phyloP scores from a whole-genome alignment of 2,797 vertebrate genomes.

The Spizella passerina region DNA sequence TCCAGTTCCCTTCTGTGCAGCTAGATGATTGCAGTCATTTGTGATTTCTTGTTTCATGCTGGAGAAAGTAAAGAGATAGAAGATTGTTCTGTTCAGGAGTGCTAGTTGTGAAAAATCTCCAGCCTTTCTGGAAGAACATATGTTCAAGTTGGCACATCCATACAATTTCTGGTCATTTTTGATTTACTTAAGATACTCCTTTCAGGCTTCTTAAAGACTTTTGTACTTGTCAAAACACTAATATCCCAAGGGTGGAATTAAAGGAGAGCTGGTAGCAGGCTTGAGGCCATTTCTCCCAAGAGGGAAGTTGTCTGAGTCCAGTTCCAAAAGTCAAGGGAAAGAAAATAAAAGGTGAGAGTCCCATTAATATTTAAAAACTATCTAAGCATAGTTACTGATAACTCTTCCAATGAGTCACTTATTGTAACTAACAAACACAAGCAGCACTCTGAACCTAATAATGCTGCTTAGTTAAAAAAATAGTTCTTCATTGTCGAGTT shows the following conservation, averaged over 20 bases:
- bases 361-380: neutral
- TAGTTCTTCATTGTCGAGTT: neutral
- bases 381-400: neutral
- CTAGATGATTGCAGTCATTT: neutral
- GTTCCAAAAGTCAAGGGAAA: slow-evolving; percentile 14
- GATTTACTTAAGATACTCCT: neutral
- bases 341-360: neutral
- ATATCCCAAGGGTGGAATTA: neutral
- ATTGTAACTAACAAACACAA: neutral
- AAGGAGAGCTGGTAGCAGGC: neutral
- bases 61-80: neutral
- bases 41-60: neutral
- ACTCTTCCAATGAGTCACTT: neutral
- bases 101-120: neutral
- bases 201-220: neutral
- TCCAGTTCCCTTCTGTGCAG: neutral
- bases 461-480: neutral
- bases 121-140: neutral
- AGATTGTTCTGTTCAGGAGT: neutral
- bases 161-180: neutral
- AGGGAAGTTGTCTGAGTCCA: neutral
- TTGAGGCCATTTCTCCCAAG: neutral
- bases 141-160: neutral
- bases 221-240: neutral
- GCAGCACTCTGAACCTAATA: neutral